Conservation (phyloP, 2,797 vertebrate species). For the Semotilus atromaculatus region DNA sequence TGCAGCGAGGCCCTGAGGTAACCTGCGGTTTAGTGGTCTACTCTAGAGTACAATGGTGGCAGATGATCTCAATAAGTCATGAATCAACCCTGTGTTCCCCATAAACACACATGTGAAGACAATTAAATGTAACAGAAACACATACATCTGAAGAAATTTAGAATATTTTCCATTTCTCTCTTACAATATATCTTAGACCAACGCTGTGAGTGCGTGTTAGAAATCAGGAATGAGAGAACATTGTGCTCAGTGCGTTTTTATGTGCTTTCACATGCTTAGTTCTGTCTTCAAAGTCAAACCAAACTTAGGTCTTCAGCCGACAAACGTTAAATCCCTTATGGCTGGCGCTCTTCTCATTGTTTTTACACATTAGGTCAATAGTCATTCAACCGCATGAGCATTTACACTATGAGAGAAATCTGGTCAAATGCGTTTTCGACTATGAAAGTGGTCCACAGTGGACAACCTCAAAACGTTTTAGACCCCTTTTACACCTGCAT, state of each 20-base stretch:
- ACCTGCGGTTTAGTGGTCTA: conserved; percentile 9
- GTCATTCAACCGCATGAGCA: not conserved
- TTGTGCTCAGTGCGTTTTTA: not conserved
- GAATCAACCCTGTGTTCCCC: conserved; percentile 19
- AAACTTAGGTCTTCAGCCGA: not conserved
- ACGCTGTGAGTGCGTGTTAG: no score
- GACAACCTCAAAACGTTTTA: not conserved
- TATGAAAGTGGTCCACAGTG: not conserved
- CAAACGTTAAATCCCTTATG: not conserved
- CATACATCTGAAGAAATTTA: not conserved
- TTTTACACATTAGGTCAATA: not conserved
- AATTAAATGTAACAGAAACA: conserved; percentile 45
- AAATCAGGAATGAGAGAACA: not conserved
- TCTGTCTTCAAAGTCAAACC: not conserved
- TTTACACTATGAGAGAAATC: not conserved
- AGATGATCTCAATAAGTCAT: conserved; percentile 48
- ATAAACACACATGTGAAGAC: conserved; percentile 50
- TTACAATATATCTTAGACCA: not conserved
- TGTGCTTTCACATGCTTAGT: no score
- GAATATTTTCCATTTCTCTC: not conserved
- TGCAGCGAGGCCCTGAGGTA: not conserved
- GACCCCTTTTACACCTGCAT: not conserved
- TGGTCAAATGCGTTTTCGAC: not conserved
- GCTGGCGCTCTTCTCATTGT: not conserved
- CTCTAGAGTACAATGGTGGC: conserved; percentile 4